Base-by-base conservation (phyloP, 2,888 invertebrate genomes). In the Pseudoips prasinana region DNA sequence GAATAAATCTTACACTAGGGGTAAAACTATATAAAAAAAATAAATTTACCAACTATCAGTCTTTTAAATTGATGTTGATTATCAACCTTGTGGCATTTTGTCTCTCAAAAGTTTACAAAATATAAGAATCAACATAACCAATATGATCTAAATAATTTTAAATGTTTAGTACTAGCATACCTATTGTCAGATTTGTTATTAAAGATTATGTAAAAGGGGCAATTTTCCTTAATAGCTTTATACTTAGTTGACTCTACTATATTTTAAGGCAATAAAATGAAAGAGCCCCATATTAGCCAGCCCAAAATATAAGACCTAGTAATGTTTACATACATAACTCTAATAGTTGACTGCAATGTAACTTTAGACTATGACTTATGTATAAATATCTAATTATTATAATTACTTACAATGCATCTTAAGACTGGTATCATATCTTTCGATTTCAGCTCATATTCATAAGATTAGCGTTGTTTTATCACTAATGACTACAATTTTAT, bases 21-120 rank as follows among this genome's bases (percentile, higher is more conserved):
- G 78, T 87, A 87, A 87, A 88, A 88, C 73, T 82, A 86, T 86
- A 85, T 82, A 79, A 82, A 78, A 84, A 85, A 78, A 77, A 71
- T 69, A 78, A 77, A 71, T 69, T 85, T 89, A 87, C 78, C 84
- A 85, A 82, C 89, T 90, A 90, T 90, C 89, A 90, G 89, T 89
- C 89, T 90, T 89, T 85, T 86, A 85, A 87, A 89, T 89, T 88
- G 89, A 90, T 89, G 88, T 86, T 85, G 81, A 77, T 80, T 85
- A 76, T 83, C 82, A 86, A 85, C 76, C 81, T 77, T 79, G 73
- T 82, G 81, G 79, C 82, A 82, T 78, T 73, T 81, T 73, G 60
- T 70, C 64, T 81, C 85, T 85, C 86, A 88, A 88, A 87, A 88
- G 86, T 87, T 87, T 87, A 88, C 87, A 87, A 86, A 78, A 73